Percentiles rank a stretch among this genome's conserved stretches.
phyloP scores from a whole-genome alignment of 1,140 invertebrate genomes.

The Nasonia vitripennis region DNA sequence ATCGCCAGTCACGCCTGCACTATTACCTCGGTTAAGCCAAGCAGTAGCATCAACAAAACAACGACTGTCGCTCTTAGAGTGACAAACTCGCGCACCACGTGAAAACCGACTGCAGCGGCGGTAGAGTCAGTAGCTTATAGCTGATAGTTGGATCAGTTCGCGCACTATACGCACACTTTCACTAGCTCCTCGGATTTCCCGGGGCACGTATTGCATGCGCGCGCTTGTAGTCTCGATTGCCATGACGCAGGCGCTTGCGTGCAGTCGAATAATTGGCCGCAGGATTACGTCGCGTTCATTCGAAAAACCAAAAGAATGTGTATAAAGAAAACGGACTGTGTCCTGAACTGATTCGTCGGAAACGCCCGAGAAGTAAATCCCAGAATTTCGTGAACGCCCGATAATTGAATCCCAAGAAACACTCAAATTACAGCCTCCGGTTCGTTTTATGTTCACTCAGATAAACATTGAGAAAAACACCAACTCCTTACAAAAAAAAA shows the following conservation, averaged over 20 bases:
- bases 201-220: neutral
- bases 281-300: too few relatives aligned
- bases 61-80: neutral
- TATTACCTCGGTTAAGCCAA: neutral
- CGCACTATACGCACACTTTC: neutral
- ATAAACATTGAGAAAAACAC: neutral
- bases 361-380: too few relatives aligned
- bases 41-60: neutral
- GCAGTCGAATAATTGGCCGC: neutral
- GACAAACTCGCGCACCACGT: neutral
- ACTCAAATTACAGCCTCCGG: too few relatives aligned
- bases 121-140: neutral
- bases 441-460: neutral
- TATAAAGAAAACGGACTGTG: too few relatives aligned
- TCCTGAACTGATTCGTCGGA: too few relatives aligned
- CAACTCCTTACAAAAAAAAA: neutral
- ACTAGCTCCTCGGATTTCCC: conserved; percentile 5
- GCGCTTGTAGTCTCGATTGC: neutral
- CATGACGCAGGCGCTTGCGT: neutral
- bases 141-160: neutral
- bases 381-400: too few relatives aligned
- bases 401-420: too few relatives aligned
- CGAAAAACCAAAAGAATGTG: too few relatives aligned
- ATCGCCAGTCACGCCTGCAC: neutral
- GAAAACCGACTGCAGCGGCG: neutral